Percentiles rank a stretch among this genome's conserved stretches.
phyloP scores from a whole-genome alignment of 2,888 invertebrate genomes.

The Heteropelma amictum region DNA sequence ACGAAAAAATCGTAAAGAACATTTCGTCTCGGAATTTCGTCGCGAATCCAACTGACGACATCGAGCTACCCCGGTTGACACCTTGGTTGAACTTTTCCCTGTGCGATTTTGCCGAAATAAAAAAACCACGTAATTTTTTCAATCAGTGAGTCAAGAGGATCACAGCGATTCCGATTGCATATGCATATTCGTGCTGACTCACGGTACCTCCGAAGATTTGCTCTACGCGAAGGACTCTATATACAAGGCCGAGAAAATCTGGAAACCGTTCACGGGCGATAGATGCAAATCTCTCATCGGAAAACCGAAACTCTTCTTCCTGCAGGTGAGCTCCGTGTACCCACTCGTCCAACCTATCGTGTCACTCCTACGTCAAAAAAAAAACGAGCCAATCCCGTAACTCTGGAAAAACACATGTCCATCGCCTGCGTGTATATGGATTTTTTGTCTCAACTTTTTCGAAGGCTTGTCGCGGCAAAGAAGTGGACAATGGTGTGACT shows the following conservation, averaged over 20 bases:
- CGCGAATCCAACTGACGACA: too few species aligned
- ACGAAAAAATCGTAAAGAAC: too few species aligned
- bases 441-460: conserved; percentile 1
- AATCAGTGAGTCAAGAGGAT: conserved; percentile 78
- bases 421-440: neutral
- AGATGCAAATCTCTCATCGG: conserved; percentile 80
- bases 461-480: conserved; percentile 80
- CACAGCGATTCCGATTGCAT: conserved; percentile 80
- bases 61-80: too few species aligned
- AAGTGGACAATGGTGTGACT: conserved; percentile 76
- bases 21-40: too few species aligned
- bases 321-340: conserved; percentile 79
- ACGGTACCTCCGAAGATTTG: conserved; percentile 79
- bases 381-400: too few species aligned
- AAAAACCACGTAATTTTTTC: neutral
- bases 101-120: too few species aligned
- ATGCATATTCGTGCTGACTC: conserved; percentile 80
- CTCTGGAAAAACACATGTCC: neutral
- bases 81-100: too few species aligned
- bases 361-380: too few species aligned
- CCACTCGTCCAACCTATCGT: too few species aligned
- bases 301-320: conserved; percentile 83
- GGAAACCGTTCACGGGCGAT: conserved; percentile 80
- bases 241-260: conserved; percentile 79
- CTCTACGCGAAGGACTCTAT: conserved; percentile 79